Percentiles rank a stretch among this genome's conserved stretches.
Conservation (phyloP, 2,113 vertebrate species). For the Etheostoma cragini region DNA sequence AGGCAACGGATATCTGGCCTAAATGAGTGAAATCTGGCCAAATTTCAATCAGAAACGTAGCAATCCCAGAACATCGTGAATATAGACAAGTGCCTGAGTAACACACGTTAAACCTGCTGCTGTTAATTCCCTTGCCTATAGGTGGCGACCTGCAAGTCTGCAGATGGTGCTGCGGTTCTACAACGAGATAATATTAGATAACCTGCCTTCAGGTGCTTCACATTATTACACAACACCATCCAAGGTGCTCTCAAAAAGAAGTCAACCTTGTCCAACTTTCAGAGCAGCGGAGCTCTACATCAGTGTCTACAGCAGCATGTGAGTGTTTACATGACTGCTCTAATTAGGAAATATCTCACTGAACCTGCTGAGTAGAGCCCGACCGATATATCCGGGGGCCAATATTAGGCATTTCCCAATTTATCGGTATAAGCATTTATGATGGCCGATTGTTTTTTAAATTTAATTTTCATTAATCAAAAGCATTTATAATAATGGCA, state of each 20-base stretch:
- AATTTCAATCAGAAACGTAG: no score
- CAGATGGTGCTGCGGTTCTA: background rate
- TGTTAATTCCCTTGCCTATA: background rate
- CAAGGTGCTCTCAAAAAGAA: background rate
- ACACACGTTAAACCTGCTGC: background rate
- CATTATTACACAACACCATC: background rate
- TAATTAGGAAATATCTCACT: background rate
- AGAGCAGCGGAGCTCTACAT: background rate
- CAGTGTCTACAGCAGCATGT: background rate
- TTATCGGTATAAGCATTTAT: no score
- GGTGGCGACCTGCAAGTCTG: background rate
- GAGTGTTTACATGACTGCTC: background rate
- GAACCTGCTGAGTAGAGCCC: no score
- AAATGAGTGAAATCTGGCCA: no score
- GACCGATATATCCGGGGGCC: no score
- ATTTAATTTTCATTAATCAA: no score
- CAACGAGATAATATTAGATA: background rate
- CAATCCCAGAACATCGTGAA: no score
- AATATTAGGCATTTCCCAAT: no score
- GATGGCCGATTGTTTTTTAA: no score
- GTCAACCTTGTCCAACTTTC: conserved; percentile 21
- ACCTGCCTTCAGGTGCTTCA: background rate
- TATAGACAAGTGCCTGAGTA: no score
- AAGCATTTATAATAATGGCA: no score
- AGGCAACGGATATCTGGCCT: no score